These are phyloP conservation scores for Spatulosminthurus flaviceps DNA, from an alignment of 2,888 invertebrate genomes.

Conservation along the genomic window DNA sequence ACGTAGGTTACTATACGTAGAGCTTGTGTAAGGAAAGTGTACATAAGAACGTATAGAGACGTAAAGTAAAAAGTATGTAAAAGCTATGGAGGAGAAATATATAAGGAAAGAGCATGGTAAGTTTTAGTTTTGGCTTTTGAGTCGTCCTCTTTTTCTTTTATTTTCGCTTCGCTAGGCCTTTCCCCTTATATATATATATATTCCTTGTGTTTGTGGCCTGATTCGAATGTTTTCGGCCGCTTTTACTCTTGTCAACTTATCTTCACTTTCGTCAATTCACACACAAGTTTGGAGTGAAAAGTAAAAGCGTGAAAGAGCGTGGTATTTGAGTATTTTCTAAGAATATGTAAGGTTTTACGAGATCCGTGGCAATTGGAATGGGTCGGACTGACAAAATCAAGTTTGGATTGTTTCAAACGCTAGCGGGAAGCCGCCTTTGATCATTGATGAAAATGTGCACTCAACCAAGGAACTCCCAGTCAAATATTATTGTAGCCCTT, in stretches of 20 bases:
- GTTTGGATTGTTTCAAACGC: conserved; percentile 60
- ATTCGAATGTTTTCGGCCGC: conserved; percentile 33
- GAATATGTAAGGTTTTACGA: neutral
- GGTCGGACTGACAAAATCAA: conserved; percentile 47
- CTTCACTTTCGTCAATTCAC: conserved; percentile 42
- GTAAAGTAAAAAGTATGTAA: too few species aligned
- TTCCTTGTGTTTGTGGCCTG: conserved; percentile 39
- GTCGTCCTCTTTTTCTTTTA: conserved; percentile 38
- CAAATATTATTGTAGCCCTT: conserved; percentile 57
- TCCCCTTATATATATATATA: too few species aligned
- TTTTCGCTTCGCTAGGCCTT: conserved; percentile 39
- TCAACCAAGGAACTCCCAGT: conserved; percentile 53
- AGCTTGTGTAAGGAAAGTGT: too few species aligned
- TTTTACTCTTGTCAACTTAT: conserved; percentile 35
- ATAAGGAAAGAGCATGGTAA: neutral
- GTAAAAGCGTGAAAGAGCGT: neutral
- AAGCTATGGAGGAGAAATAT: too few species aligned
- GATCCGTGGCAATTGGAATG: conserved; percentile 33
- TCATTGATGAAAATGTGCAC: conserved; percentile 64
- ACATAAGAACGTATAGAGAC: too few species aligned
- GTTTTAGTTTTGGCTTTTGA: conserved; percentile 35
- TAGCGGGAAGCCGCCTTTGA: conserved; percentile 62
- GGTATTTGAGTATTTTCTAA: neutral
- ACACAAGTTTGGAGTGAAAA: conserved; percentile 12
- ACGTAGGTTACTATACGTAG: too few species aligned